phyloP scores from a whole-genome alignment of 2,113 vertebrate genomes.

The Psilopsiagon aymara region DNA sequence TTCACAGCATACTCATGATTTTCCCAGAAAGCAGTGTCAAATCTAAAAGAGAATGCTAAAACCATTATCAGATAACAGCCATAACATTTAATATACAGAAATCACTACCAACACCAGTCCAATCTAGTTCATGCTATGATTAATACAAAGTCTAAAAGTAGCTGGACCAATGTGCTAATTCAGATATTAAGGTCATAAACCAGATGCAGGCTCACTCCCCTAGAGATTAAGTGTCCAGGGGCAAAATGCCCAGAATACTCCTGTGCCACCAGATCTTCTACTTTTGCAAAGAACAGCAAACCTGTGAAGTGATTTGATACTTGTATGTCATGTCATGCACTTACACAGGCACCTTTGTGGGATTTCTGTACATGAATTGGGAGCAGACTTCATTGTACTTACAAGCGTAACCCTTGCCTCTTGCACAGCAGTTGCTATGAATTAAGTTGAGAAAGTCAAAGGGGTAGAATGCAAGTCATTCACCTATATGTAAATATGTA shows the following conservation, averaged over 20 bases:
- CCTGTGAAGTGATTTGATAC: not conserved
- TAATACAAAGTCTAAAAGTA: not conserved
- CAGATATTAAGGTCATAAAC: not conserved
- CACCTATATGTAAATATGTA: not conserved
- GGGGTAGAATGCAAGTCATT: not conserved
- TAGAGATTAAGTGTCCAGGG: not conserved
- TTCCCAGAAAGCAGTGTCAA: not conserved
- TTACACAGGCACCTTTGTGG: not conserved
- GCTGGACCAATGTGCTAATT: not conserved
- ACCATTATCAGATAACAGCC: not conserved
- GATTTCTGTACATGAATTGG: not conserved
- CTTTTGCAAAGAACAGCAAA: not conserved
- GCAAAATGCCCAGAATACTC: not conserved
- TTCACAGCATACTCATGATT: not conserved
- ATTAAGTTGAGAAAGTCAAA: constrained; percentile 43
- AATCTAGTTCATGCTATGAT: not conserved
- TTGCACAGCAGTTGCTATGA: constrained; percentile 56
- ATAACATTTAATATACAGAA: not conserved
- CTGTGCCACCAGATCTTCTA: not conserved
- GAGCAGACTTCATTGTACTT: not conserved
- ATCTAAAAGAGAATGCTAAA: not conserved
- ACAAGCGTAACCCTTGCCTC: constrained; percentile 9
- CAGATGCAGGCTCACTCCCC: not conserved
- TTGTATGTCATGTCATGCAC: not conserved
- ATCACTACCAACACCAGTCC: not conserved